These are phyloP conservation scores for Catharus minimus DNA, from an alignment of 2,113 vertebrate genomes.

Conservation along the genomic window DNA sequence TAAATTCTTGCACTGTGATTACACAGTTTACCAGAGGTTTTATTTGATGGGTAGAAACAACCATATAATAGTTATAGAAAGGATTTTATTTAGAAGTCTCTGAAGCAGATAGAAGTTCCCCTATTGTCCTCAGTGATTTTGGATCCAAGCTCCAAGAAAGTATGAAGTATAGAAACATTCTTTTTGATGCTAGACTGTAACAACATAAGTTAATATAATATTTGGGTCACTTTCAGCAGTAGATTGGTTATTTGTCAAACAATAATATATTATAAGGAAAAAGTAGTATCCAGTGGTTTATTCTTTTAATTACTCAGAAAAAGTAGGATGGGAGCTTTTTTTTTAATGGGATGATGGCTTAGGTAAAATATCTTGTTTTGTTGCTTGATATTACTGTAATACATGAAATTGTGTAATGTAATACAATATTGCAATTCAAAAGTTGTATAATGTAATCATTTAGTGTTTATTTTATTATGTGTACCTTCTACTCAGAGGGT, in stretches of 20 bases:
- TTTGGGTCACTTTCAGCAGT: constrained; percentile 19
- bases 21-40: neutral
- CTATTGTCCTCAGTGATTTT: neutral
- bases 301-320: neutral
- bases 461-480: constrained; percentile 82
- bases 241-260: neutral
- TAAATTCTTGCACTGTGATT: neutral
- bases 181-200: neutral
- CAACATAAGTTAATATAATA: neutral
- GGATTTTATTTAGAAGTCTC: neutral
- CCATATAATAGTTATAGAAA: neutral
- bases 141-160: neutral
- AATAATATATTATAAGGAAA: neutral
- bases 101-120: neutral
- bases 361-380: neutral
- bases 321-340: neutral
- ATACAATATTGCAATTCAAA: constrained; percentile 57
- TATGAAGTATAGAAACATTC: neutral
- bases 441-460: constrained; percentile 76
- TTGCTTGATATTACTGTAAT: constrained; percentile 40
- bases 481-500: constrained; percentile 84
- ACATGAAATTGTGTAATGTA: constrained; percentile 60
- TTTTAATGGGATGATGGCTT: neutral
- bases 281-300: neutral
- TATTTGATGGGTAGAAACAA: constrained; percentile 14